Percentiles rank a stretch among this genome's conserved stretches.
phyloP scores from a whole-genome alignment of 2,113 vertebrate species.

The Zingel zingel region DNA sequence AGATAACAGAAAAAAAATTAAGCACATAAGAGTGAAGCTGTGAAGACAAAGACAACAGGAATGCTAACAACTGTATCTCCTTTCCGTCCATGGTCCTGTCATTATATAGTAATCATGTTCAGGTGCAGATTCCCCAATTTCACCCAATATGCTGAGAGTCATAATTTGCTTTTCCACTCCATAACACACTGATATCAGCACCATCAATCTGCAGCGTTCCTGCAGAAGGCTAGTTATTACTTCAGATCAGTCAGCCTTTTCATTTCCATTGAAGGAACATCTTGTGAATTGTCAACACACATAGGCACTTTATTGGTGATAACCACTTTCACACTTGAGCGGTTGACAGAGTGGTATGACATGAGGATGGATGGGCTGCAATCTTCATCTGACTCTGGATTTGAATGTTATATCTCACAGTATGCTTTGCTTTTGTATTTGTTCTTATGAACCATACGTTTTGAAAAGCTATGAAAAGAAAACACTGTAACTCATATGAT shows the following conservation, averaged over 20 bases:
- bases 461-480: too few relatives aligned
- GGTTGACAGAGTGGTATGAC: constrained; percentile 24
- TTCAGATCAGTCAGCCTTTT: constrained; percentile 63
- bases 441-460: too few relatives aligned
- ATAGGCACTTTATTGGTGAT: constrained; percentile 51
- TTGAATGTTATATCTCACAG: not conserved
- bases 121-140: constrained; percentile 42
- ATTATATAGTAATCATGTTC: constrained; percentile 19
- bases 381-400: not conserved
- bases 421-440: not conserved
- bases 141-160: constrained; percentile 55
- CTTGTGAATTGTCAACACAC: constrained; percentile 52
- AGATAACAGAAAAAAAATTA: not conserved
- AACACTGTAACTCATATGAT: too few relatives aligned
- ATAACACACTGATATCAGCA: constrained; percentile 56
- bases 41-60: constrained; percentile 20
- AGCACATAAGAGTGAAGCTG: not conserved
- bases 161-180: constrained; percentile 71
- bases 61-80: constrained; percentile 28
- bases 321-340: constrained; percentile 64
- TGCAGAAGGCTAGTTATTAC: constrained; percentile 58
- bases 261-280: constrained; percentile 40
- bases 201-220: constrained; percentile 62
- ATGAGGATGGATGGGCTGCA: constrained; percentile 45
- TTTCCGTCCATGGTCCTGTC: not conserved